Evolutionary conservation across 1,140 invertebrate species (phyloP), one percentile per base, ranked within the genome.

Genomic region (Limonius californicus): DNA sequence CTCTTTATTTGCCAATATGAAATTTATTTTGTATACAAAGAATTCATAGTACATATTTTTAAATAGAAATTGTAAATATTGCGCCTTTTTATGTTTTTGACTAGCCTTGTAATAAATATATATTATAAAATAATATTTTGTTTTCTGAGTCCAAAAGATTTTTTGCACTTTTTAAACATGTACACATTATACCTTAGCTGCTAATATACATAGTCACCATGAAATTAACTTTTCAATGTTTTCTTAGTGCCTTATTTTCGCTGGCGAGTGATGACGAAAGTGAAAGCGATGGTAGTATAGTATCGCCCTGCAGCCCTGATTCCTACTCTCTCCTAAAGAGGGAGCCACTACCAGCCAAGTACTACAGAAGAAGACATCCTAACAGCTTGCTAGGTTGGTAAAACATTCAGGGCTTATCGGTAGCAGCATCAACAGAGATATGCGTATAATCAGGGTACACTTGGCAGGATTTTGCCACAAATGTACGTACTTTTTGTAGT

Each of bases 261-360:
- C 69, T 74, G 3, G 70, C 67, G 18, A 74, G 72, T 64, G 77
- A 79, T 57, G 77, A 78, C 15, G 76, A 76, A 39, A 78, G 74
- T 54, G 78, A 78, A 65, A 77, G 73, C 57, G 78, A 79, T 61
- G 72, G 75, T 32, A 76, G 76, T 54, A 70, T 72, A 32, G 71
- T 74, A 11, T 77, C 75, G 12, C 76, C 76, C 1, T 73, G 75
- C 62, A 76, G 74, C 57, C 74, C 75, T 7, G 74, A 75, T 50
- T 67, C 66, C 12, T 71, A 65, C 47, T 27, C 54, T 3, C 57
- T 54, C 59, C 67, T 64, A 55, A 65, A 69, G 60, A 61, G 61
- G 53, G 66, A 67, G 27, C 58, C 62, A 32, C 56, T 54, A 12
- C 61, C 54, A 30, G 68, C 68, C 14, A 61, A 67, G 20, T 70